Evolutionary conservation across 2,888 invertebrate genomes (phyloP).

Genomic region (Epistrophe grossulariae): DNA sequence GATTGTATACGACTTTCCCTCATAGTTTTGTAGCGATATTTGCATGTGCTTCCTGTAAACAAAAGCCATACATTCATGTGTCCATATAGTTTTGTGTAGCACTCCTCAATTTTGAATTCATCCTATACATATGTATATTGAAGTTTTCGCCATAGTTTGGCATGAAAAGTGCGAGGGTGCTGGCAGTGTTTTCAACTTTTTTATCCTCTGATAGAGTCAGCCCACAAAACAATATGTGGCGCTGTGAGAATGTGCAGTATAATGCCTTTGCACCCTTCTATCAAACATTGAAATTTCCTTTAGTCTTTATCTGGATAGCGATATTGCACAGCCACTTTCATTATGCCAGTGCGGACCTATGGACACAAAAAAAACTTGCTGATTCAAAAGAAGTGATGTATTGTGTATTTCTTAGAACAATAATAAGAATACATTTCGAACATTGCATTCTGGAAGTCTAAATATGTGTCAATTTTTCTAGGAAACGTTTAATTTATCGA

Average conservation of each 20-base stretch:
- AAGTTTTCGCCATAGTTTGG: conserved; percentile 8
- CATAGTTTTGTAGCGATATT: conserved; percentile 59
- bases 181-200: conserved; percentile 15
- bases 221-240: conserved; percentile 72
- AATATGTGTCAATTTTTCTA: not conserved
- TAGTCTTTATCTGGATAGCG: not conserved
- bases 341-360: not conserved
- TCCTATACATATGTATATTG: no score
- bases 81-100: conserved; percentile 51
- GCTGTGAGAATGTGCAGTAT: conserved; percentile 59
- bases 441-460: not conserved
- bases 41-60: conserved; percentile 66
- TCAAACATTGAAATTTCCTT: conserved; percentile 4
- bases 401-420: not conserved
- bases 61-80: conserved; percentile 70
- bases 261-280: conserved; percentile 61
- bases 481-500: not conserved
- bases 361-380: not conserved
- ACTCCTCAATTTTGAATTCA: not conserved
- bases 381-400: not conserved
- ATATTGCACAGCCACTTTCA: not conserved
- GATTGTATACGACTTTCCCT: conserved; percentile 64
- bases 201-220: conserved; percentile 58
- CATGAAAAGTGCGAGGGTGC: conserved; percentile 5
- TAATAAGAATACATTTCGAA: not conserved